These are phyloP conservation scores for Australoheros facetus DNA, from an alignment of 2,797 vertebrate species.

Conservation along the genomic window DNA sequence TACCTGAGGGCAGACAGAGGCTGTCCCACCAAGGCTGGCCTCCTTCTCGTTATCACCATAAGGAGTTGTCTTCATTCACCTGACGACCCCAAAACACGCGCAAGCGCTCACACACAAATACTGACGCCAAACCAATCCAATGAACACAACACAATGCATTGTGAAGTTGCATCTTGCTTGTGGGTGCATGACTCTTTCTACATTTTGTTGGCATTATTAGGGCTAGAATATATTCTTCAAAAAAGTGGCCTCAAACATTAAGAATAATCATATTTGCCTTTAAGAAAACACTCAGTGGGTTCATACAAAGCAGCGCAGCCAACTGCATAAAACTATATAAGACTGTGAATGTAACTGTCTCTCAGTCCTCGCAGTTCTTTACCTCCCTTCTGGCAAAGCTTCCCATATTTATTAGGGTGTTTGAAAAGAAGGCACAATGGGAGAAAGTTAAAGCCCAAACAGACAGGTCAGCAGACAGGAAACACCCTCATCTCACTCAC, in stretches of 20 bases:
- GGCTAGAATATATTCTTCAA: neutral
- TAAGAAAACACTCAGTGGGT: slow-evolving; percentile 10
- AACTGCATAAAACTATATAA: slow-evolving; percentile 46
- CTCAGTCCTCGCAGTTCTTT: slow-evolving; percentile 37
- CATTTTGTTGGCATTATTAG: slow-evolving; percentile 26
- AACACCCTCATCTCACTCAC: slow-evolving; percentile 59
- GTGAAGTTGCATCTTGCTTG: slow-evolving; percentile 5
- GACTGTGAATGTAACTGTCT: slow-evolving; percentile 21
- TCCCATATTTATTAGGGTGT: slow-evolving; percentile 62
- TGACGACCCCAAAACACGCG: slow-evolving; percentile 62
- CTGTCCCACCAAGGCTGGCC: slow-evolving; percentile 80
- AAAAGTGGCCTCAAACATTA: slow-evolving; percentile 18
- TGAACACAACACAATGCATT: slow-evolving; percentile 52
- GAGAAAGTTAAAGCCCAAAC: slow-evolving; percentile 63
- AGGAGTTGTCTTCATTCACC: slow-evolving; percentile 83
- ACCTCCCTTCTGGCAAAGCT: slow-evolving; percentile 67
- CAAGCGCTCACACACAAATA: slow-evolving; percentile 51
- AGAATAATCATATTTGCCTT: slow-evolving; percentile 17
- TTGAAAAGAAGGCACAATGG: slow-evolving; percentile 57
- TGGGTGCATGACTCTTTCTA: slow-evolving; percentile 1
- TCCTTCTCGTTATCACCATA: slow-evolving; percentile 84
- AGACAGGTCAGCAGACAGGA: slow-evolving; percentile 64
- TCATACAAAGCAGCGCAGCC: slow-evolving; percentile 17
- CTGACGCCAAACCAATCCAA: slow-evolving; percentile 48
- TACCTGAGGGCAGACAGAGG: slow-evolving; percentile 80